Evolutionary conservation across 1,140 invertebrate species (phyloP).

Genomic region (Bombus waltoni): DNA sequence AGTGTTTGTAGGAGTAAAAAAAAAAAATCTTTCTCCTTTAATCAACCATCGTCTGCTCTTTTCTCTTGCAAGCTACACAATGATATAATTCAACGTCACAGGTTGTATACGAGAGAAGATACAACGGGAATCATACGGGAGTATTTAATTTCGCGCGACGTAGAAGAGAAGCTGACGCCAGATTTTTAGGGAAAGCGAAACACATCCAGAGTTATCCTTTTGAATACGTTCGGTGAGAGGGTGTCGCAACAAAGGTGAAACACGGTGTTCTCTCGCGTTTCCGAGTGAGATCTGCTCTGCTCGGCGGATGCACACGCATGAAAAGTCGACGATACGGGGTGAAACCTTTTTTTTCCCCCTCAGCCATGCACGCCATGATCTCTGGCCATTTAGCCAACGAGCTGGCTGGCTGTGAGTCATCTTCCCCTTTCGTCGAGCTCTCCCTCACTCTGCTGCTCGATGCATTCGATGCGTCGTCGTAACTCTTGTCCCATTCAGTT

Average conservation of each 20-base stretch:
- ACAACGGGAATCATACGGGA: constrained; percentile 4
- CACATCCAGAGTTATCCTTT: background rate
- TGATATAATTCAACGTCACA: background rate
- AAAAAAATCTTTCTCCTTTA: background rate
- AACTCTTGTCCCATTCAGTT: constrained; percentile 73
- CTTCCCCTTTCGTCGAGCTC: constrained; percentile 39
- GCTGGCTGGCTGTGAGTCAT: constrained; percentile 57
- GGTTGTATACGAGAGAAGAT: background rate
- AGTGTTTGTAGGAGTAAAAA: background rate
- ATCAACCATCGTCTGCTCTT: background rate
- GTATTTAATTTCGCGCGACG: constrained; percentile 44
- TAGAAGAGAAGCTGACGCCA: background rate
- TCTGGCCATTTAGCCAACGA: constrained; percentile 66
- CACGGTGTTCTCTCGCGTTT: constrained; percentile 26
- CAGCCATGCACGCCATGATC: constrained; percentile 46
- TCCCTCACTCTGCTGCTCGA: constrained; percentile 20
- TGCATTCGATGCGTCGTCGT: constrained; percentile 59
- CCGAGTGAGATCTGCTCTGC: constrained; percentile 16
- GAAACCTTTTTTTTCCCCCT: constrained; percentile 41
- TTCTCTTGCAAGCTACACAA: background rate
- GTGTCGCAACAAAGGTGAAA: constrained; percentile 38
- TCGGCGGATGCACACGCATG: constrained; percentile 30
- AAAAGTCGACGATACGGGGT: constrained; percentile 41
- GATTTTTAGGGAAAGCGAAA: constrained; percentile 3
- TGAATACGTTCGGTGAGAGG: constrained; percentile 11